phyloP scores from a whole-genome alignment of 2,797 vertebrate genomes.

The Lateolabrax maculatus region DNA sequence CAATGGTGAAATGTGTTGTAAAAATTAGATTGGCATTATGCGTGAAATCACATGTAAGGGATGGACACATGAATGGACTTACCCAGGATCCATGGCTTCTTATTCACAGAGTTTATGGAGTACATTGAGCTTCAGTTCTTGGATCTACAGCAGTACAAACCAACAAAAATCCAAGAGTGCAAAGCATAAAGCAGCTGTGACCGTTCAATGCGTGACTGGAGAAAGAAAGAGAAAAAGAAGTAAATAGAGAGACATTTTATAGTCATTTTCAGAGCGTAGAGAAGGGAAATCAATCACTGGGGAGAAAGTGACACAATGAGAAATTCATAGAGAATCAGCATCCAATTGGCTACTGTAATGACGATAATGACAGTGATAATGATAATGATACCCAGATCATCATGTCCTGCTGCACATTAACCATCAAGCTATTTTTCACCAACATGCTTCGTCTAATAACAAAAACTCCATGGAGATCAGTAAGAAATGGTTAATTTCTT shows the following conservation, averaged over 20 bases:
- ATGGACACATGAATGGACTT: slow-evolving; percentile 9
- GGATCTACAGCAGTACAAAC: not conserved
- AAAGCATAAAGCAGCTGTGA: slow-evolving; percentile 2
- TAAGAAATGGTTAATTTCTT: not conserved
- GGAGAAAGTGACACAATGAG: slow-evolving; percentile 12
- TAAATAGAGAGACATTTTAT: slow-evolving; percentile 3
- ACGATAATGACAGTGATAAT: slow-evolving; percentile 23
- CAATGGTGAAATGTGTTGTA: not conserved
- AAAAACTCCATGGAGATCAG: not conserved
- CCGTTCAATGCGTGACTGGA: not conserved
- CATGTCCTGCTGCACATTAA: slow-evolving; percentile 31
- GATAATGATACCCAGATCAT: slow-evolving; percentile 19
- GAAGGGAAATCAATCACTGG: slow-evolving; percentile 27
- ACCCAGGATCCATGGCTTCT: not conserved
- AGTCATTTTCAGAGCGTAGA: slow-evolving; percentile 26
- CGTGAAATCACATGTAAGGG: not conserved
- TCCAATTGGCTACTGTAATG: slow-evolving; percentile 16
- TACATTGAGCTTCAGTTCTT: not conserved
- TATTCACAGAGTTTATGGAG: not conserved
- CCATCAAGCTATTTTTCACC: not conserved
- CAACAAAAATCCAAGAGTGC: not conserved
- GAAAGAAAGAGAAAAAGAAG: slow-evolving; percentile 1
- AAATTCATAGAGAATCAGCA: slow-evolving; percentile 31
- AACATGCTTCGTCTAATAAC: not conserved
- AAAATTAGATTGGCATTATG: slow-evolving; percentile 4